phyloP scores from a whole-genome alignment of 92 coral and sea anemone species.

The Epizoanthus rinbou region DNA sequence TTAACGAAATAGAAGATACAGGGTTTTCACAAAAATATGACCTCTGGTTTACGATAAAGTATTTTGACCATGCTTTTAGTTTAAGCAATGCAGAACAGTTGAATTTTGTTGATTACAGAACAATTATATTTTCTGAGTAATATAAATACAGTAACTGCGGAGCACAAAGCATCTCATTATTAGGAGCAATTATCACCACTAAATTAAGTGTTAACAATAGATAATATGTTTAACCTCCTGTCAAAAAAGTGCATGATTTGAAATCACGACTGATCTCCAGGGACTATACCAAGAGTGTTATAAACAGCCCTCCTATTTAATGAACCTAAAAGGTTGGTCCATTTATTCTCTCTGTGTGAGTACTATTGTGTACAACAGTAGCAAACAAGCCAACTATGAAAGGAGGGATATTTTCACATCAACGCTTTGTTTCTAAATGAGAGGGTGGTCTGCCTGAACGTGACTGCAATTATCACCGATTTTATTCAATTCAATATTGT shows the following conservation, averaged over 20 bases:
- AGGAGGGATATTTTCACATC: slow-evolving; percentile 33
- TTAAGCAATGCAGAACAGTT: too few relatives aligned
- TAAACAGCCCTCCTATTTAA: slow-evolving; percentile 11
- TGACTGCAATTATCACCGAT: slow-evolving; percentile 34
- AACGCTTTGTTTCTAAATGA: slow-evolving; percentile 1
- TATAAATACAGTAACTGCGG: neutral
- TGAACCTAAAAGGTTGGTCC: slow-evolving; percentile 4
- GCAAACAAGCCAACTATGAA: slow-evolving; percentile 31
- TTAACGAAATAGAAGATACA: too few relatives aligned
- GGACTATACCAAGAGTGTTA: slow-evolving; percentile 8
- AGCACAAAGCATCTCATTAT: neutral
- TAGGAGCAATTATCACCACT: slow-evolving; percentile 18
- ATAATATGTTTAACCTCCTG: too few relatives aligned
- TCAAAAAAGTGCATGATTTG: neutral
- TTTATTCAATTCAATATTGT: slow-evolving; percentile 40
- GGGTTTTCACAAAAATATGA: too few relatives aligned
- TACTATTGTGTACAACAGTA: neutral
- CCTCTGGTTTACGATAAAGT: too few relatives aligned
- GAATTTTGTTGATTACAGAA: too few relatives aligned
- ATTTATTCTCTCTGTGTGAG: slow-evolving; percentile 3
- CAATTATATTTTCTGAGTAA: neutral
- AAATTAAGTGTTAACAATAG: neutral
- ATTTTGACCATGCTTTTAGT: too few relatives aligned
- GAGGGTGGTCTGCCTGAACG: slow-evolving; percentile 29
- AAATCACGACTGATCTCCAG: neutral